Evolutionary conservation across 2,113 vertebrate genomes (phyloP).

Genomic region (Corythornis cristatus): DNA sequence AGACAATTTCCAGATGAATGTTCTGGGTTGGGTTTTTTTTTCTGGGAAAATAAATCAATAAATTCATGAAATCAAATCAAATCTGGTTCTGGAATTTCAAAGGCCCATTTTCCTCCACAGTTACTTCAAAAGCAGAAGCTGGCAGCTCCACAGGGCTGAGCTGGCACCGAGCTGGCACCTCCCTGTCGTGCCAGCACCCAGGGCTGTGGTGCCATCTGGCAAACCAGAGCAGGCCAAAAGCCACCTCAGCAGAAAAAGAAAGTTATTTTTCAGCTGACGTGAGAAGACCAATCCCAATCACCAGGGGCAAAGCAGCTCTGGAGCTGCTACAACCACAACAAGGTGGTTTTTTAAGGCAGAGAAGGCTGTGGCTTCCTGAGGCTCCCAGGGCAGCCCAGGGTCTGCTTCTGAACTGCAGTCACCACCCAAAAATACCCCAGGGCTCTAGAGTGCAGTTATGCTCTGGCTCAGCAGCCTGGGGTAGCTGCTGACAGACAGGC

Average conservation of each 20-base stretch:
- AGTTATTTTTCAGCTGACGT: neutral
- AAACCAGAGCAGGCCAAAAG: neutral
- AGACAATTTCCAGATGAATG: neutral
- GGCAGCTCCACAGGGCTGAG: neutral
- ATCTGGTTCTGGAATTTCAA: neutral
- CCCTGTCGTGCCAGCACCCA: neutral
- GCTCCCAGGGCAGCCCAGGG: accelerated
- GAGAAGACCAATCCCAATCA: neutral
- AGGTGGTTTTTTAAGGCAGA: neutral
- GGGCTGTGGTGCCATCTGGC: neutral
- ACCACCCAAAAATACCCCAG: neutral
- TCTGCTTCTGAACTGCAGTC: neutral
- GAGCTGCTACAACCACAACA: neutral
- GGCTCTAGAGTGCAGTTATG: neutral
- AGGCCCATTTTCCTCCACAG: neutral
- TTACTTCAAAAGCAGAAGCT: neutral
- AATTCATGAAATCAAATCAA: neutral
- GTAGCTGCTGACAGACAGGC: neutral
- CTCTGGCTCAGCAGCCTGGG: neutral
- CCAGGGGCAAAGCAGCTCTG: neutral
- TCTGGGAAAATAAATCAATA: neutral
- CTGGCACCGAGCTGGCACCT: neutral
- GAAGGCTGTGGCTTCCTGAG: neutral
- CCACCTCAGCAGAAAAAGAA: neutral
- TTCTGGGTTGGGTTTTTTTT: too few species aligned